phyloP scores from a whole-genome alignment of 2,888 invertebrate genomes.

The Epistrophella euchroma region DNA sequence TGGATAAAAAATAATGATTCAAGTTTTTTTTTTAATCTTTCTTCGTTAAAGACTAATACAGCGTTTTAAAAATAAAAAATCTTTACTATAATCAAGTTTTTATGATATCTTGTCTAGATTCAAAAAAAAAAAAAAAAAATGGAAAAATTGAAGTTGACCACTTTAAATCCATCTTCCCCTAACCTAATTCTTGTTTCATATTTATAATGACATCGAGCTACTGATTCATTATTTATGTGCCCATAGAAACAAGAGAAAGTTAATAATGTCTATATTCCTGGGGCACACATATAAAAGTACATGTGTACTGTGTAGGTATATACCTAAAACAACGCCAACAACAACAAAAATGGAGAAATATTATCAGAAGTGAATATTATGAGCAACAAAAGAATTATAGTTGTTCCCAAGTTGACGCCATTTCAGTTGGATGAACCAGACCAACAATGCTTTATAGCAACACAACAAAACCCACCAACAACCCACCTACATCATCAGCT shows the following conservation, averaged over 20 bases:
- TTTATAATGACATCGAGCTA: too few relatives aligned
- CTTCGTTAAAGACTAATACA: too few relatives aligned
- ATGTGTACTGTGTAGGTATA: background rate
- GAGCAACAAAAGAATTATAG: conserved; percentile 28
- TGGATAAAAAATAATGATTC: too few relatives aligned
- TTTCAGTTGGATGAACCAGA: conserved; percentile 36
- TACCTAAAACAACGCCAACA: background rate
- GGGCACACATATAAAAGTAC: conserved; percentile 6
- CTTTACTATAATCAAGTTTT: too few relatives aligned
- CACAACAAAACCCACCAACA: conserved; percentile 5
- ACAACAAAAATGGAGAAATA: conserved; percentile 10
- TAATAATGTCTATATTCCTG: conserved; percentile 43
- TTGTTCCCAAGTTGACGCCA: conserved; percentile 60
- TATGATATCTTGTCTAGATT: too few relatives aligned
- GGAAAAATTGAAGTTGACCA: background rate
- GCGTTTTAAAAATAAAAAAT: too few relatives aligned
- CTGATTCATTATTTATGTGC: conserved; percentile 5
- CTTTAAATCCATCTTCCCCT: background rate
- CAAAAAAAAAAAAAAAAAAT: too few relatives aligned
- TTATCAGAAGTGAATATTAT: conserved; percentile 6
- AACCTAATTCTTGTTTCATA: background rate
- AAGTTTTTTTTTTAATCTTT: too few relatives aligned
- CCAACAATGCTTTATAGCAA: background rate
- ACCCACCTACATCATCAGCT: background rate
- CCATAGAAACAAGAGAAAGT: conserved; percentile 48